A percentile compares a stretch with the other conserved stretches of the same genome.
Conservation (phyloP, 92 coral and sea anemone genomes). For the Desmophyllum pertusum region DNA sequence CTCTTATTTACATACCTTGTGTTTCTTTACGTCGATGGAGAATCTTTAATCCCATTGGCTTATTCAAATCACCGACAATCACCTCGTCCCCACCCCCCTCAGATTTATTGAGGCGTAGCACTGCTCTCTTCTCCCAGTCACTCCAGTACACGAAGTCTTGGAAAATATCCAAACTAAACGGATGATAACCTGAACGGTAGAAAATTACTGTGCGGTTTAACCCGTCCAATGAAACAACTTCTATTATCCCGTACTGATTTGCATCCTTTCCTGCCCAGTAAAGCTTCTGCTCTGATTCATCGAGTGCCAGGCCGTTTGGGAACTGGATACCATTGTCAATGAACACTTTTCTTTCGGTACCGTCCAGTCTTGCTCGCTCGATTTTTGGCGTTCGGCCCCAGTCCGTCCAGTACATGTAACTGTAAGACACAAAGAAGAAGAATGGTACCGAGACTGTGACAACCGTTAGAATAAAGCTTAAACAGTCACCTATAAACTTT, state of each 20-base stretch:
- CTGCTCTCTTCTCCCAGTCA: conserved; percentile 20
- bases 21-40: background rate
- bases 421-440: background rate
- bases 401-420: conserved; percentile 33
- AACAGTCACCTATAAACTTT: background rate
- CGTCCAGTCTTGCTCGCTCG: conserved; percentile 41
- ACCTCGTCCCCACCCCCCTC: background rate
- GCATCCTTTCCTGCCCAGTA: conserved; percentile 22
- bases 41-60: conserved; percentile 36
- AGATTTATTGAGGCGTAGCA: conserved; percentile 2
- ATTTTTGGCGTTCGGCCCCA: conserved; percentile 26
- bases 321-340: background rate
- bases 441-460: too few species aligned
- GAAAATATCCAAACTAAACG: background rate
- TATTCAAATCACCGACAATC: background rate
- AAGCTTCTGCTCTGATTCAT: conserved; percentile 16
- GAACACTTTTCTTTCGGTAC: conserved; percentile 10
- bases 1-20: background rate
- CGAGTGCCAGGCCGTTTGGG: conserved; percentile 25
- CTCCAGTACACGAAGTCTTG: conserved; percentile 23
- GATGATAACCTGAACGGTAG: conserved; percentile 3
- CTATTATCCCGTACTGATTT: conserved; percentile 17
- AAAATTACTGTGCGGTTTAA: conserved; percentile 16
- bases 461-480: too few species aligned
- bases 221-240: conserved; percentile 16